Base-by-base conservation (phyloP, 2,888 invertebrate species). In the Agrypnus murinus region DNA sequence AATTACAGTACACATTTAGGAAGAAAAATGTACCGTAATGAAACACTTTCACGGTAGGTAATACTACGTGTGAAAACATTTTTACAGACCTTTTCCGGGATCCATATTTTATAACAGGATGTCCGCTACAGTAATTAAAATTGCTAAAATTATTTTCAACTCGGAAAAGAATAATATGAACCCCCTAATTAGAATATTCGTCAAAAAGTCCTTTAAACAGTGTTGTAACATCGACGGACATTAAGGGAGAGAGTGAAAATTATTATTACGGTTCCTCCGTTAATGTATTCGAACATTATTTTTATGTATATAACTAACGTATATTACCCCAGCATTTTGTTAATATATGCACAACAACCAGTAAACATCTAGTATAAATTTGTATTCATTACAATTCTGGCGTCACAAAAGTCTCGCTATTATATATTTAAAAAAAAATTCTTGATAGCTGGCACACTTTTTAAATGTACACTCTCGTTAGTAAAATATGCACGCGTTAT, bases 31-130 rank as follows among this genome's bases (percentile, higher is more conserved):
- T 62, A 68, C 62, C 40, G 60, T 68, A 62, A 68, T 68, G 69
- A 60, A 65, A 69, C 65, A 60, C 65, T 62, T 65, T 60, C 59
- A 65, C 59, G 71, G 62, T 62, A 65, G 63, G 57, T 57, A 66
- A 71, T 71, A 66, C 62, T 57, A 62, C 57, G 71, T 71, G 71
- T 66, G 71, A 71, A 71, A 71, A 66, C 68, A 63, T 71, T 70
- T 69, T 70, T 70, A 69, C 62, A 58, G 58, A 63, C 69, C 58
- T 69, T 69, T 69, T 69, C 69, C 69, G 69, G 64, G 63, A 63
- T 69, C 63, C 64, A 69, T 63, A 69, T 69, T 74, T 74, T 74
- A 74, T 70, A 70, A 69, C 74, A 70, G 72, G 74, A 72, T 72
- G 66, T 74, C 71, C 74, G 71, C 66, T 65, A 72, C 57, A 58